Evolutionary conservation across 2,888 invertebrate genomes (phyloP).

Genomic region (Petrolisthes manimaculis): DNA sequence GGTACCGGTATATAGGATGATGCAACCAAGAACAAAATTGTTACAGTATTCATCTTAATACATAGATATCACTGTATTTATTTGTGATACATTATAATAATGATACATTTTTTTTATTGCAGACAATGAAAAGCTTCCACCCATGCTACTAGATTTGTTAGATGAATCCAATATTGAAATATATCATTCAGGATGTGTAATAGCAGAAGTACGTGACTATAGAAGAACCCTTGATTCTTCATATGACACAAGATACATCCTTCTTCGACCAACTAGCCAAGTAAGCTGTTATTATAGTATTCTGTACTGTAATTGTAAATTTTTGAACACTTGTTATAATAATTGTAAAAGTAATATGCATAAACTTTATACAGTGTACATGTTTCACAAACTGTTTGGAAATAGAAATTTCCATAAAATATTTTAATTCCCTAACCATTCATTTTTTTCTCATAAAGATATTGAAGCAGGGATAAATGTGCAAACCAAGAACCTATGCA

Average conservation of each 20-base stretch:
- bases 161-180: conserved; percentile 79
- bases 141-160: conserved; percentile 85
- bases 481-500: too few species aligned
- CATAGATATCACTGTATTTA: too few species aligned
- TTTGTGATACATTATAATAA: neutral
- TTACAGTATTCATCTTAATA: too few species aligned
- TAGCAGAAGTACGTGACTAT: conserved; percentile 91
- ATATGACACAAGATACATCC: conserved; percentile 61
- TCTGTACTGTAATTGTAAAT: too few species aligned
- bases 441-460: conserved; percentile 5
- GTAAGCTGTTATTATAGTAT: conserved; percentile 29
- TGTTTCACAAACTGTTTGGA: neutral
- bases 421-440: too few species aligned
- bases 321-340: too few species aligned
- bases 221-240: conserved; percentile 70
- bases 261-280: conserved; percentile 65
- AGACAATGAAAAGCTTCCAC: conserved; percentile 91
- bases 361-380: too few species aligned
- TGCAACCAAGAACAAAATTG: too few species aligned
- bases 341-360: too few species aligned
- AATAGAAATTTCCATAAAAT: too few species aligned
- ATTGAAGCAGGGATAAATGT: neutral
- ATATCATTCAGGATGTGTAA: conserved; percentile 91
- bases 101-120: conserved; percentile 14
- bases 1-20: too few species aligned